A percentile compares a stretch with the other conserved stretches of the same genome.
phyloP scores from a whole-genome alignment of 2,797 vertebrate genomes.

The Vultur gryphus region DNA sequence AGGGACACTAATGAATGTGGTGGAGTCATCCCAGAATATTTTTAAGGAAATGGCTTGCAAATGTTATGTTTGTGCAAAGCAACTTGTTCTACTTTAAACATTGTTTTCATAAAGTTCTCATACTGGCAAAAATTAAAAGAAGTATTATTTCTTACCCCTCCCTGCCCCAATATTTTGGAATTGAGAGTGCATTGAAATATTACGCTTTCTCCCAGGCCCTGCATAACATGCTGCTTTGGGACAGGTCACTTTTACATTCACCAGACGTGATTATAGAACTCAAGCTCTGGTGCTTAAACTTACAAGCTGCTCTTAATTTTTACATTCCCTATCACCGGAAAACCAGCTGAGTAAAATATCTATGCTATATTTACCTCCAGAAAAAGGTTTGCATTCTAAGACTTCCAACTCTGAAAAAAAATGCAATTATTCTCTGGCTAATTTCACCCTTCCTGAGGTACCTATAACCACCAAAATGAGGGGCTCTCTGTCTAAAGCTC shows the following conservation, averaged over 20 bases:
- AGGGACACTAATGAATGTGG: not conserved
- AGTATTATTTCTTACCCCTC: not conserved
- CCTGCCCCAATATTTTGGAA: not conserved
- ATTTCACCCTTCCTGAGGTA: not conserved
- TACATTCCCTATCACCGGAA: not conserved
- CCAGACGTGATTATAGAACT: not conserved
- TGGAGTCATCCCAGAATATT: not conserved
- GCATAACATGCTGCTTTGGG: not conserved
- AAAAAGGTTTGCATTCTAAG: not conserved
- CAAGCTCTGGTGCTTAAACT: not conserved
- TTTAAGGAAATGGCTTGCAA: not conserved
- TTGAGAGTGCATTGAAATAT: not conserved
- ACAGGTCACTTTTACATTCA: not conserved
- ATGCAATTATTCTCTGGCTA: not conserved
- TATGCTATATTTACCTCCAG: not conserved
- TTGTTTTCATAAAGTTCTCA: not conserved
- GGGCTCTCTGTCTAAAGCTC: not conserved
- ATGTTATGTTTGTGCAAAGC: not conserved
- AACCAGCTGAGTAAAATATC: not conserved
- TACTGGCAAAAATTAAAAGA: not conserved
- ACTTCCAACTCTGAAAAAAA: not conserved
- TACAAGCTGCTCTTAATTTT: not conserved
- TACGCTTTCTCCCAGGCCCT: not conserved
- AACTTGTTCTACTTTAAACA: not conserved
- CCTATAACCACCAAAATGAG: not conserved